Evolutionary conservation across 37 sponge, comb jelly and placozoan species (phyloP).

Genomic region (Ephydatia muelleri): DNA sequence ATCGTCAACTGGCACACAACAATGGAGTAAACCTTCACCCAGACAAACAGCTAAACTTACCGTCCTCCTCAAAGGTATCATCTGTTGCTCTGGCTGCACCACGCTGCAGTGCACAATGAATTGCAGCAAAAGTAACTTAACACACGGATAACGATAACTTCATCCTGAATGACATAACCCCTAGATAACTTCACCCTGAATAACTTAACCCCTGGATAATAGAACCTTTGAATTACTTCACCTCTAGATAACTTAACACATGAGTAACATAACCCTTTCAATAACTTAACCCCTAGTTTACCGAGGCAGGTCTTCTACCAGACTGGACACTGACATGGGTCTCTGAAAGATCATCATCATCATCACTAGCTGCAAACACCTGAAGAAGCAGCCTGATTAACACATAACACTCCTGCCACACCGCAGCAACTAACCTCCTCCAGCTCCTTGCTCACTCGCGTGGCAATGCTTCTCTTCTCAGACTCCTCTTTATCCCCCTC

Average conservation of each 20-base stretch:
- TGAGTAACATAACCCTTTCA: too few species aligned
- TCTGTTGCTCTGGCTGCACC: neutral
- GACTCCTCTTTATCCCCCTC: neutral
- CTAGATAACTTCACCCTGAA: too few species aligned
- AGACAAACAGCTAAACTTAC: neutral
- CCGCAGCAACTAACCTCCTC: neutral
- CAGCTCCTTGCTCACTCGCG: neutral
- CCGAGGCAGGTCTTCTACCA: neutral
- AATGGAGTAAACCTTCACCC: neutral
- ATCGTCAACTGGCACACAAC: conserved; percentile 11
- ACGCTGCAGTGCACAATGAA: neutral
- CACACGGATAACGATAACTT: too few species aligned
- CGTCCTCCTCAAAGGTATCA: neutral
- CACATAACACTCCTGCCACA: too few species aligned
- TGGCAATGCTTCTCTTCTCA: neutral
- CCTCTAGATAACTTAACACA: too few species aligned
- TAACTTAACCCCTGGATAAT: too few species aligned
- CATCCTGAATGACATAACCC: too few species aligned
- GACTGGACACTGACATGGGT: neutral
- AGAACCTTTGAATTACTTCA: too few species aligned
- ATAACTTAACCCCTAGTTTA: too few species aligned
- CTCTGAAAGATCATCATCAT: neutral
- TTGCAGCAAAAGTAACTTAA: too few species aligned
- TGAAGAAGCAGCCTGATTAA: too few species aligned
- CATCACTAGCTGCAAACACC: too few species aligned